A percentile compares a stretch with the other conserved stretches of the same genome.
Conservation (phyloP, 2,797 vertebrate species). For the Spinus olivaceus region DNA sequence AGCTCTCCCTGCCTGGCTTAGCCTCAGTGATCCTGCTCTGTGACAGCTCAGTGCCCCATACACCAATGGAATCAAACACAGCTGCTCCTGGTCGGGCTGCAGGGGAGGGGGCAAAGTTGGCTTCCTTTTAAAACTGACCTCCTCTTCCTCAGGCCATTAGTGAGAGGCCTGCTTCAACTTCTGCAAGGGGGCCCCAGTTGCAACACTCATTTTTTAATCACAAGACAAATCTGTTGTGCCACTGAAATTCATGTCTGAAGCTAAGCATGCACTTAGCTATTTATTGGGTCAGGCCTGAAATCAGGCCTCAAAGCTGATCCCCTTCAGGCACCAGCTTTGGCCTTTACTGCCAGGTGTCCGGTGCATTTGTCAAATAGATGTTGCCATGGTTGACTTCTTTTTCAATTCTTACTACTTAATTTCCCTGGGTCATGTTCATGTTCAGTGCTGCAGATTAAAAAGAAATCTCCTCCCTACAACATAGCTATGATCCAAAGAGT, state of each 20-base stretch:
- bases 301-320: not conserved
- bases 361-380: slow-evolving; percentile 9
- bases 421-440: not conserved
- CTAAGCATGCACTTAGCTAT: not conserved
- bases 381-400: not conserved
- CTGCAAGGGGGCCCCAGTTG: not conserved
- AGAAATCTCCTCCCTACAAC: not conserved
- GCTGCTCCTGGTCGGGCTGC: not conserved
- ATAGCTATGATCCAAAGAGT: not conserved
- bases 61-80: not conserved
- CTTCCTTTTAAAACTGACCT: slow-evolving; percentile 41
- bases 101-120: not conserved
- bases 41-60: not conserved
- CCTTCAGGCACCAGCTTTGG: not conserved
- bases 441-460: slow-evolving; percentile 4
- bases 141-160: slow-evolving; percentile 5
- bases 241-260: slow-evolving; percentile 3
- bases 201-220: not conserved
- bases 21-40: not conserved
- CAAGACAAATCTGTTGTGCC: not conserved
- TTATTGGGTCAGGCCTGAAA: not conserved
- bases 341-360: slow-evolving; percentile 4
- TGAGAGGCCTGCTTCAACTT: slow-evolving; percentile 4
- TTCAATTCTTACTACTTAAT: not conserved
- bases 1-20: not conserved